phyloP scores from a whole-genome alignment of 2,888 invertebrate genomes.

The Drosophila koepferae region DNA sequence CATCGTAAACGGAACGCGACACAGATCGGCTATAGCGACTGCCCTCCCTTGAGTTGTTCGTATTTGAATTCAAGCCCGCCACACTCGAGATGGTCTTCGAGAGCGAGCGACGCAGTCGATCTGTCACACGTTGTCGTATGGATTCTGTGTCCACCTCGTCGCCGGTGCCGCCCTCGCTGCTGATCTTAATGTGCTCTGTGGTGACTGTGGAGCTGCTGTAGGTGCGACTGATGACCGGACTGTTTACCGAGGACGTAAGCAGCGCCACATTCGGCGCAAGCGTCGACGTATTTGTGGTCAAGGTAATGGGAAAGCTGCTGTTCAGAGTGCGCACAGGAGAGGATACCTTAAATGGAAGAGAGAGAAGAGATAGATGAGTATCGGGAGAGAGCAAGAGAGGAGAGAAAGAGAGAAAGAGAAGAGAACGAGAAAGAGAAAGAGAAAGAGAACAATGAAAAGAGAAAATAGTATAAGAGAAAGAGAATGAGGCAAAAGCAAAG shows the following conservation, averaged over 20 bases:
- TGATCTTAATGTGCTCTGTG: constrained; percentile 81
- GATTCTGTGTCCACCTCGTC: constrained; percentile 70
- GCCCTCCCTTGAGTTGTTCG: constrained; percentile 61
- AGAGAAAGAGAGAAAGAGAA: no score
- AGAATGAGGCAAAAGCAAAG: no score
- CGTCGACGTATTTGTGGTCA: constrained; percentile 77
- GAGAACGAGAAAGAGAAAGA: no score
- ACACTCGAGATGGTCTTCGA: constrained; percentile 78
- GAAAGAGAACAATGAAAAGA: no score
- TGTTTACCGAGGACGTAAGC: constrained; percentile 76
- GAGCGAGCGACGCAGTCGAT: constrained; percentile 82
- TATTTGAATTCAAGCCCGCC: constrained; percentile 46
- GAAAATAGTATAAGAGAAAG: no score
- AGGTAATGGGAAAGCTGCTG: constrained; percentile 72
- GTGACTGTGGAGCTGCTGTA: constrained; percentile 73
- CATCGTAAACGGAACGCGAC: constrained; percentile 83
- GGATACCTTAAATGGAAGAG: constrained; percentile 34
- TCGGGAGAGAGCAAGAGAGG: no score
- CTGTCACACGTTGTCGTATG: constrained; percentile 80
- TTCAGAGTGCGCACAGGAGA: constrained; percentile 42
- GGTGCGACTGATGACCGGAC: constrained; percentile 65
- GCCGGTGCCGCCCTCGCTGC: constrained; percentile 57
- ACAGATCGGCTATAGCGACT: constrained; percentile 78
- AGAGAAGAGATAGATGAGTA: background rate
- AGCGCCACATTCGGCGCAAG: constrained; percentile 51